phyloP scores from a whole-genome alignment of 2,888 invertebrate species.

The Monochamus alternatus region DNA sequence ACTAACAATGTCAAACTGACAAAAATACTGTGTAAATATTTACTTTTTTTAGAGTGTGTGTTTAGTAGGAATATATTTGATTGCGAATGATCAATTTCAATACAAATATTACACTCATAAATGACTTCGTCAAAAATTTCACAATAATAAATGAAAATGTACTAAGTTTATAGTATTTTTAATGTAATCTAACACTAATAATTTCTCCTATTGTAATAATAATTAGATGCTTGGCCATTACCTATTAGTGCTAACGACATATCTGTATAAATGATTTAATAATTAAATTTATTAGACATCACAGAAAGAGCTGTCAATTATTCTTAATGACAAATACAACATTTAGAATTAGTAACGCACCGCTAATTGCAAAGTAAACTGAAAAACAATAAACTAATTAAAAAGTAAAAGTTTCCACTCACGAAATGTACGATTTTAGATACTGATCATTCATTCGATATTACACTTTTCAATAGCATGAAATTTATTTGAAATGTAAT shows the following conservation, averaged over 20 bases:
- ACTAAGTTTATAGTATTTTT: too few species aligned
- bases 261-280: background rate
- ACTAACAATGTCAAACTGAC: too few species aligned
- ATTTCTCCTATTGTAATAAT: background rate
- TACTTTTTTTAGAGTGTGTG: too few species aligned
- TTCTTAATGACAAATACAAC: background rate
- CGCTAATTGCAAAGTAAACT: background rate
- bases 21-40: too few species aligned
- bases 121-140: too few species aligned
- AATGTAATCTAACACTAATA: too few species aligned
- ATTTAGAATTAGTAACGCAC: constrained; percentile 7
- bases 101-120: too few species aligned
- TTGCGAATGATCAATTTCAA: too few species aligned
- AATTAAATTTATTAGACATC: background rate
- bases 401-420: constrained; percentile 4
- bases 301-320: background rate
- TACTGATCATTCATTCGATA: background rate
- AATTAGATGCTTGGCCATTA: background rate
- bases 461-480: background rate
- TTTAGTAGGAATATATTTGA: too few species aligned
- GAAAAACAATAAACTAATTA: constrained; percentile 5
- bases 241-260: background rate
- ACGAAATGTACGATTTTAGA: background rate
- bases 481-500: too few species aligned
- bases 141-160: too few species aligned